A percentile compares a stretch with the other conserved stretches of the same genome.
These are phyloP conservation scores for Gymnocephalus cernua DNA, from an alignment of 2,113 vertebrate genomes.

Conservation along the genomic window DNA sequence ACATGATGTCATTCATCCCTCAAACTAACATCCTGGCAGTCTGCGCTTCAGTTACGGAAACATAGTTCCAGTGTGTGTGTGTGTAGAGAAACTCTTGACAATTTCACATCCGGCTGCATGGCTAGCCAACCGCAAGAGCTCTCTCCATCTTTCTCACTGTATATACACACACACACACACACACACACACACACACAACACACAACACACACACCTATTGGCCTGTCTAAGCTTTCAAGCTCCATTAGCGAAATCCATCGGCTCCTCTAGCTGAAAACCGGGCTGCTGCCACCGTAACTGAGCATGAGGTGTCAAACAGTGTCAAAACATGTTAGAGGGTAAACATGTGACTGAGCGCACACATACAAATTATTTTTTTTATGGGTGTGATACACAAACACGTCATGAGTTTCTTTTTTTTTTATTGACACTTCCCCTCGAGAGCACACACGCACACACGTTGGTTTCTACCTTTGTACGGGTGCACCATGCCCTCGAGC, in stretches of 20 bases:
- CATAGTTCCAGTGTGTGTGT: slow-evolving; percentile 29
- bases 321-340: slow-evolving; percentile 47
- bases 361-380: not conserved
- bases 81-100: slow-evolving; percentile 55
- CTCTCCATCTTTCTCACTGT: slow-evolving; percentile 44
- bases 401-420: too few relatives aligned
- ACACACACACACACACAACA: slow-evolving; percentile 19
- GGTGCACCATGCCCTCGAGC: slow-evolving; percentile 93
- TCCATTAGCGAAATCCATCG: slow-evolving; percentile 66
- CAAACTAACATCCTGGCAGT: slow-evolving; percentile 72
- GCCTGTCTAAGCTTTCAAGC: slow-evolving; percentile 70
- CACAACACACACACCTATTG: slow-evolving; percentile 31
- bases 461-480: slow-evolving; percentile 88
- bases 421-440: too few relatives aligned
- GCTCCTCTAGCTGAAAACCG: slow-evolving; percentile 24
- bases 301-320: slow-evolving; percentile 44
- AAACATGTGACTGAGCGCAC: slow-evolving; percentile 4
- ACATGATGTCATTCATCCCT: slow-evolving; percentile 82
- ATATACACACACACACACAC: not conserved
- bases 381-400: too few relatives aligned
- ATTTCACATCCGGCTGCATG: slow-evolving; percentile 66
- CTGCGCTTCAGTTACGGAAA: slow-evolving; percentile 65
- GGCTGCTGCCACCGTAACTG: slow-evolving; percentile 11
- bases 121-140: slow-evolving; percentile 63
- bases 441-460: not conserved